These are phyloP conservation scores for Drosophila kokeensis DNA, from an alignment of 2,888 invertebrate genomes.

Conservation along the genomic window DNA sequence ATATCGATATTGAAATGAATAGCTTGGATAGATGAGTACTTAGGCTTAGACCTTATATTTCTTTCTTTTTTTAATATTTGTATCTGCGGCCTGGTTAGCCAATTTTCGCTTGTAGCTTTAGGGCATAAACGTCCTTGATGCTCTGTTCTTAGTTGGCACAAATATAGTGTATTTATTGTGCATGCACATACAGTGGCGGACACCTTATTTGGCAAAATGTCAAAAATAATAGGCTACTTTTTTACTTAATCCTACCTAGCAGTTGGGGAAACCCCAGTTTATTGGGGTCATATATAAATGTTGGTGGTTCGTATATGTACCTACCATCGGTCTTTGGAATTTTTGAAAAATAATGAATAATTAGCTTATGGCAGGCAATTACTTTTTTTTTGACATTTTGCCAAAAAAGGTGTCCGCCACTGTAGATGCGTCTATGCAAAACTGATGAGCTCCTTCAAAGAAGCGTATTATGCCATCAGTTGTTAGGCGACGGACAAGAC, in stretches of 20 bases:
- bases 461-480: background rate
- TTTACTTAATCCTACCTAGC: too few relatives aligned
- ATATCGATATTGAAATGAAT: slow-evolving; percentile 28
- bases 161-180: background rate
- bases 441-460: background rate
- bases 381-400: too few relatives aligned
- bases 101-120: background rate
- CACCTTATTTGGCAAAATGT: too few relatives aligned
- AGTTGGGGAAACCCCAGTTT: too few relatives aligned
- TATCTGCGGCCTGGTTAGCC: background rate
- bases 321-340: too few relatives aligned
- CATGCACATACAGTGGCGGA: too few relatives aligned
- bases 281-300: too few relatives aligned
- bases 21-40: background rate
- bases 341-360: too few relatives aligned
- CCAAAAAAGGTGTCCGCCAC: too few relatives aligned
- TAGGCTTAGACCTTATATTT: background rate
- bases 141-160: background rate
- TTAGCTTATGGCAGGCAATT: too few relatives aligned
- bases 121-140: background rate
- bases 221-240: too few relatives aligned
- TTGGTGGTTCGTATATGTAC: too few relatives aligned
- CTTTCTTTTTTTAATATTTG: background rate
- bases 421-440: background rate
- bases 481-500: background rate